Base-by-base conservation (phyloP, 2,797 vertebrate genomes). In the Psittacula echo region DNA sequence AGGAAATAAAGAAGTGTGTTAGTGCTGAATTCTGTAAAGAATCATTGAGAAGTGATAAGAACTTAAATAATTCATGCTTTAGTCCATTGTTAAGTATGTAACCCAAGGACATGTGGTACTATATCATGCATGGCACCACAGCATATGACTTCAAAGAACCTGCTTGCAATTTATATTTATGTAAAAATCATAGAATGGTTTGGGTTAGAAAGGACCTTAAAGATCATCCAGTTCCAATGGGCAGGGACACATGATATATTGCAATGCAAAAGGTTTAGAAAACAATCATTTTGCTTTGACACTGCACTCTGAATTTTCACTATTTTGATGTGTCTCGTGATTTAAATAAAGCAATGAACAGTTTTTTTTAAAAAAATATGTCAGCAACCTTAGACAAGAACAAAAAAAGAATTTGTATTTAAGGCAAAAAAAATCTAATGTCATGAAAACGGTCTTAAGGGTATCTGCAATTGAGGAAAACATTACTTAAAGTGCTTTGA, bases 31-130 rank as follows among this genome's bases (percentile, higher is more conserved):
- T 92, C 72, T 89, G 42, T 66, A 91, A 94, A 60, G 30, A 84
- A 79, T 80, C 65, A 37, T 64, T 76, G 50, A 83, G 65, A 34
- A 80, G 6, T 41, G 23, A 23, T 53, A 85, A 67, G 45, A 71
- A 87, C 87, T 74, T 37, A 84, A 95, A 77, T 71, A 87, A 92
- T 21, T 82, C 17, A 94, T 50, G 32, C 15, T 79, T 93, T 86
- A 68, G 37, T 85, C 34, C 37, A 77, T 45, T 74, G 67, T 81
- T 82, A 54, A 51, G 32, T 61, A 64, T 12, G 15, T 65, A 79
- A 87, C 24, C 22, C 32, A 94, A 93, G 39, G 56, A 23, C 71
- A 78, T 27, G 39, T 9, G 8, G 50, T 87, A 48, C 48, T 47
- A 58, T 7, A 75, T 42, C 39, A 60, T 13, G 7, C 29, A 61